Evolutionary conservation across 1,140 invertebrate species (phyloP), one percentile per base, ranked within the genome.

Genomic region (Scaptomyza graminum): DNA sequence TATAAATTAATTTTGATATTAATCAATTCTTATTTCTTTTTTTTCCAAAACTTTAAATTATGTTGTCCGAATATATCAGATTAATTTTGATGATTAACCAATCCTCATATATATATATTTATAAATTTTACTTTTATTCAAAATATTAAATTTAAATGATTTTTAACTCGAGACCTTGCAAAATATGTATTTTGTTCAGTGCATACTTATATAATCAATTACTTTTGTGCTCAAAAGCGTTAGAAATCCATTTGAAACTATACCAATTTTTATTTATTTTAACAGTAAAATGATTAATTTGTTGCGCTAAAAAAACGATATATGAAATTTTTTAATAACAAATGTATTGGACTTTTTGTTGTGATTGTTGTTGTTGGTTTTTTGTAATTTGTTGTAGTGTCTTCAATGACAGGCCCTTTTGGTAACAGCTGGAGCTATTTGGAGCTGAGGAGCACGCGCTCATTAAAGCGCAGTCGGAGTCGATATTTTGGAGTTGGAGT

Each of bases 201-300:
- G 83, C 15, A 43, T n/a, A 46, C 39, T 25, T 74, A 87, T 88
- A 79, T 83, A 87, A 88, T 87, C 88, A 87, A 83, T 62, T 74
- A 66, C 65, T 66, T 84, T 77, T 87, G 56, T 69, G 56, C 64
- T 82, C 18, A 34, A 52, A 63, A 63, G 55, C 56, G 52, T 64
- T 61, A 57, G 68, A 74, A 87, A 76, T 22, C 71, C 79, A 87
- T 87, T 85, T 79, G 66, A 75, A 74, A 75, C 65, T 85, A 77
- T 76, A 78, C 78, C 70, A 88, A 76, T 65, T 87, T 84, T 87
- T 87, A 87, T 88, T 87, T 88, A 87, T 87, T 88, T 87, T 88
- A 79, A 88, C 79, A 73, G 76, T 64, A 67, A 67, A 76, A 88
- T 87, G 83, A 87, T 87, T 87, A 76, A 87, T 87, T 88, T 76